phyloP scores from a whole-genome alignment of 2,113 vertebrate genomes.

The Brachypodius melanocephalos region DNA sequence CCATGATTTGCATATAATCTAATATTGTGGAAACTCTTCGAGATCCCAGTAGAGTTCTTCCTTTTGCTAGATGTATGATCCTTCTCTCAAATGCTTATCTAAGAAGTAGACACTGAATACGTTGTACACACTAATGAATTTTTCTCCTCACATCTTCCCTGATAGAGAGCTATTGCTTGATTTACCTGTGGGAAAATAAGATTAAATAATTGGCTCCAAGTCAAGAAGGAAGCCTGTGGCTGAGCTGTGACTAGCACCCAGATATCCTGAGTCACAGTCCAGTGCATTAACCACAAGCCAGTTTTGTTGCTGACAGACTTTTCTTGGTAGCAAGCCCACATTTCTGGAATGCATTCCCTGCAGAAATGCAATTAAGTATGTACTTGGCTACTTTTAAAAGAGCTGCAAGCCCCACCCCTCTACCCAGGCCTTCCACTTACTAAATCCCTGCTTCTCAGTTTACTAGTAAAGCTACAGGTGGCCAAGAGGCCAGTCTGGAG shows the following conservation, averaged over 20 bases:
- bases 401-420: constrained; percentile 26
- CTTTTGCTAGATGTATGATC: not conserved
- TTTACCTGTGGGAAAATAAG: constrained; percentile 24
- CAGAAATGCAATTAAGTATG: constrained; percentile 52
- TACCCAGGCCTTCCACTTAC: constrained; percentile 11
- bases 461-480: constrained; percentile 1
- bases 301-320: not conserved
- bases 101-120: not conserved
- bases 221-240: not conserved
- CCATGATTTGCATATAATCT: not conserved
- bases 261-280: constrained; percentile 35
- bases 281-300: not conserved
- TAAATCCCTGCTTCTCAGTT: constrained; percentile 28
- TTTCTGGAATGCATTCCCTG: constrained; percentile 57
- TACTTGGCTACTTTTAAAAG: constrained; percentile 36
- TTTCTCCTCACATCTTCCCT: not conserved
- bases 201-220: not conserved
- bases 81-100: not conserved
- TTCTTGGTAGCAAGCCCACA: constrained; percentile 42
- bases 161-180: not conserved
- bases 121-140: not conserved
- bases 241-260: constrained; percentile 23
- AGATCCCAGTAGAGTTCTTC: not conserved
- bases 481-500: not conserved
- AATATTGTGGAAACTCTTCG: not conserved